Base-by-base conservation (phyloP, 2,888 invertebrate genomes). In the Pecten maximus region DNA sequence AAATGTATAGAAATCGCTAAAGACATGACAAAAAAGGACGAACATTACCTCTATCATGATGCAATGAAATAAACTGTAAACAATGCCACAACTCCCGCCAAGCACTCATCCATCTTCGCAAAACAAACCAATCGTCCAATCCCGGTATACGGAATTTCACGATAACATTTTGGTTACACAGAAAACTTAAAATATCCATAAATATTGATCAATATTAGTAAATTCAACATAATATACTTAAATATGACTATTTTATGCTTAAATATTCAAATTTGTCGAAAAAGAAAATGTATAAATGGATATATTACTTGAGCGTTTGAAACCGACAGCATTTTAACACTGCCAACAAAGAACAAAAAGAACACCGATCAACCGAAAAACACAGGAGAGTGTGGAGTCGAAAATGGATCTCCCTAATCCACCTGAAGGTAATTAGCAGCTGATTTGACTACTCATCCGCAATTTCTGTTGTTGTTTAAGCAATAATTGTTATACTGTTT, bases 371-470 rank as follows among this genome's bases (percentile, higher is more conserved):
- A 35, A 6, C 35, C 74, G 35, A 74, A 74, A 74, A 74, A 28
- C 74, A 74, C 74, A 23, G 74, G 74, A 35, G 74, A 2, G 8
- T 54, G 8, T n/a, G 54, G 48, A 88, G 12, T 0, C 19, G 40
- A 40, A n/a, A 87, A 93, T 93, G 93, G 93, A 93, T 40, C 86
- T 93, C 19, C 92, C 93, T 23, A 92, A 93, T 39, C 93, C 92
- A 60, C 93, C 93, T n/a, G 93, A 93, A 89, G 93, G 93, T 93
- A 91, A 87, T 40, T 23, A n/a, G n/a, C n/a, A n/a, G n/a, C n/a
- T n/a, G n/a, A n/a, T n/a, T n/a, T 12, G 44, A 44, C 44, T 44
- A 44, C 6, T 44, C 44, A 44, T 10, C 44, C 44, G 28, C 74
- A 74, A 35, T 35, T 12, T 74, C 35, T 60, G 4, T 60, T 2